Base-by-base conservation (phyloP, 2,888 invertebrate species). In the Romanomermis culicivorax region DNA sequence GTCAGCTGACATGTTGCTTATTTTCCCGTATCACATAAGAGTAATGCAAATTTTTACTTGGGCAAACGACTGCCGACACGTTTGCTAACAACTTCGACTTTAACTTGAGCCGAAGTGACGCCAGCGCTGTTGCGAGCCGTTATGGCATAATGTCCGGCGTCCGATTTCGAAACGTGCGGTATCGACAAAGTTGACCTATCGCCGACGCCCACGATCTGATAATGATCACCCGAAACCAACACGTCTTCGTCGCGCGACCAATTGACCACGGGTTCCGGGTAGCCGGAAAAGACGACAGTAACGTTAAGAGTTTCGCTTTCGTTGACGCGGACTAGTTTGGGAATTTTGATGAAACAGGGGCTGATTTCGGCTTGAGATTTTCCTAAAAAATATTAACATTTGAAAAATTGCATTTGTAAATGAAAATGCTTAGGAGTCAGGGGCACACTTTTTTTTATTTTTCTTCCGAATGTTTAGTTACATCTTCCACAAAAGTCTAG, bases 81-180 rank as follows among this genome's bases (percentile, higher is more conserved):
- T n/a, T n/a, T n/a, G n/a, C 45, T 43, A 26, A 42, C 17, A 2
- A 56, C 48, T 2, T 26, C 48, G 4, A 56, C 26, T 20, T 29
- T 43, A 17, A 56, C 36, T 2, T n/a, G 25, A n/a, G 25, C 53
- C 4, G 42, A 17, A 29, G 47, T 51, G 2, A 49, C n/a, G 3
- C 57, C 57, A 25, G 53, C 49, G 25, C 53, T 52, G 50, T 57
- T 57, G n/a, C n/a, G 50, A 14, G 57, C 57, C 2, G 45, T 27
- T 4, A 57, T 17, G 7, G 25, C 36, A 29, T 57, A 57, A 3
- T 2, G 14, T 3, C 57, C 57, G n/a, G 29, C 26, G 30, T 57
- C 57, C 1, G 53, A 17, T n/a, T 4, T 3, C 23, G 25, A 20
- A 2, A 45, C 42, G 23, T 58, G 54, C 14, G 24, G 30, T 20